Base-by-base conservation (phyloP, 2,888 invertebrate genomes). In the Rhamphomyia laevipes region DNA sequence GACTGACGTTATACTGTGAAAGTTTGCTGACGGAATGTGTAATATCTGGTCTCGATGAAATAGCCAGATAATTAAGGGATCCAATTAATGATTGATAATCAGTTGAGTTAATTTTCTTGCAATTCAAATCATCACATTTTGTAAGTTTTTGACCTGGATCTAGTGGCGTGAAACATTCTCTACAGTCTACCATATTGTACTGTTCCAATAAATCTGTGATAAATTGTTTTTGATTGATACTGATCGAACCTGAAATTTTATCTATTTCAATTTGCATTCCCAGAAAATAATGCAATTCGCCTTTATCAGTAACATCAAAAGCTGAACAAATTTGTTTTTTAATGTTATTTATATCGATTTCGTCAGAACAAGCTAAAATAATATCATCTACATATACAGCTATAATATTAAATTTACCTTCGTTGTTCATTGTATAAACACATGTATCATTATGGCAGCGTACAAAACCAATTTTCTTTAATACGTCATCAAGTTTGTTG, bases 1-100 rank as follows among this genome's bases (percentile, higher is more conserved):
- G 50, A 18, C 49, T 17, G 16, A 30, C 37, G 21, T 50, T 52
- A 16, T 49, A 52, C 30, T 55, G 55, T 2, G 53, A 38, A 9
- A 55, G 30, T 4, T 48, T 51, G 11, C 38, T 46, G 1, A 52
- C 48, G 13, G 46, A 42, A 17, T 52, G 49, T 6, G 35, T 15
- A n/a, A 55, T 53, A 43, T 53, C 53, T 2, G 53, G 51, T 35
- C 52, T 40, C n/a, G 52, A 53, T 13, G 38, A 51, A n/a, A 53
- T 46, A n/a, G 37, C 51, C 11, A 50, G 15, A 15, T 53, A 55
- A 37, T 50, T 52, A 11, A 56, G 16, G 9, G 53, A 53, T 7
- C 50, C 53, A 43, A 55, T 53, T 17, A 52, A 27, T 16, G 53
- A 51, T 23, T 50, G 50, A 35, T 46, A 47, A 5, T 11, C 4